A percentile compares a stretch with the other conserved stretches of the same genome.
Evolutionary conservation across 37 sponge, comb jelly and placozoan species (phyloP).

Genomic region (Lycopodina hypogea): DNA sequence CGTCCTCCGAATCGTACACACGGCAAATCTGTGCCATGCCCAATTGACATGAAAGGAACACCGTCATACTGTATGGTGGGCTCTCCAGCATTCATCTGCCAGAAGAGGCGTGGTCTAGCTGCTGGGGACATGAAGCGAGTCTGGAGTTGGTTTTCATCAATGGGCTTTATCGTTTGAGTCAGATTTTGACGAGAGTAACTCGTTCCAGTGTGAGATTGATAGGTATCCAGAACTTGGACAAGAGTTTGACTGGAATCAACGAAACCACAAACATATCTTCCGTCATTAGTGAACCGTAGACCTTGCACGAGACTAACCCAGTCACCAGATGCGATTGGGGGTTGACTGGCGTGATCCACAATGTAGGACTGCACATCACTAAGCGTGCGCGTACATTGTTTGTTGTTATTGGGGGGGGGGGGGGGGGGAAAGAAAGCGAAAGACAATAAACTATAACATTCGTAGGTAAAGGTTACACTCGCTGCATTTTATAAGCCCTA

Average conservation of each 20-base stretch:
- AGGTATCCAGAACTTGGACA: constrained; percentile 54
- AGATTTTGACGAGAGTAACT: constrained; percentile 32
- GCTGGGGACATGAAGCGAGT: constrained; percentile 63
- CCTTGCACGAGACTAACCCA: constrained; percentile 37
- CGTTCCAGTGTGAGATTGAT: constrained; percentile 41
- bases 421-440: too few species aligned
- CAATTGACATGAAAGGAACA: constrained; percentile 81
- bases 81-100: constrained; percentile 85
- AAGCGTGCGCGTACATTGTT: not conserved
- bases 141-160: constrained; percentile 30
- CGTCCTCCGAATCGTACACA: constrained; percentile 52
- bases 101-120: constrained; percentile 75
- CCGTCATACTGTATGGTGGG: constrained; percentile 79
- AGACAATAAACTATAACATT: too few species aligned
- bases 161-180: constrained; percentile 19
- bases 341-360: not conserved
- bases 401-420: too few species aligned
- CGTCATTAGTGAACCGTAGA: constrained; percentile 44
- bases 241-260: constrained; percentile 63
- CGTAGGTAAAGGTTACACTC: too few species aligned
- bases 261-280: constrained; percentile 62
- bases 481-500: too few species aligned
- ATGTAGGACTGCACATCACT: constrained; percentile 14
- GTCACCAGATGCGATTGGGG: constrained; percentile 3
- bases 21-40: constrained; percentile 46